phyloP scores from a whole-genome alignment of 2,888 invertebrate species.

The Peribatodes rhomboidaria region DNA sequence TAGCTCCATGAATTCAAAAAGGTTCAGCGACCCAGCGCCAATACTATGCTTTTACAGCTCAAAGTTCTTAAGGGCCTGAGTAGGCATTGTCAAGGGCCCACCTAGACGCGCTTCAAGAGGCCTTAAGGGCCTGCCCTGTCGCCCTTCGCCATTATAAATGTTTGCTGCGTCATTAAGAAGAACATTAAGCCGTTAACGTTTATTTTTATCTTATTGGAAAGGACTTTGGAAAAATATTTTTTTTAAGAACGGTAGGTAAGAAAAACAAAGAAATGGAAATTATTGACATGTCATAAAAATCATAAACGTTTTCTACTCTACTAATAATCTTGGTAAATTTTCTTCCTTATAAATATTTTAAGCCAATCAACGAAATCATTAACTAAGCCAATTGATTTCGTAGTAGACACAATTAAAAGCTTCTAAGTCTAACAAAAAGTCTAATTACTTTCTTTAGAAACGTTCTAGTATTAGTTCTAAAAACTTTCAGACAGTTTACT shows the following conservation, averaged over 20 bases:
- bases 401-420: no score
- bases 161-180: slow-evolving; percentile 36
- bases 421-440: no score
- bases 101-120: slow-evolving; percentile 62
- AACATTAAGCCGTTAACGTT: slow-evolving; percentile 24
- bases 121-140: slow-evolving; percentile 59
- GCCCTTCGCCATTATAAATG: slow-evolving; percentile 58
- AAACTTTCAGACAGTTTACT: no score
- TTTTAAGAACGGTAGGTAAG: background rate
- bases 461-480: no score
- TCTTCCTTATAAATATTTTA: no score
- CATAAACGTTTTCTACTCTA: no score
- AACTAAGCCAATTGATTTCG: no score
- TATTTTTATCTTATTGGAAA: slow-evolving; percentile 33
- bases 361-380: no score
- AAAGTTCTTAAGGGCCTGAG: slow-evolving; percentile 54
- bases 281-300: no score
- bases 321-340: no score
- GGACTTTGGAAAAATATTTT: background rate
- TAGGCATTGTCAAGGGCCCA: slow-evolving; percentile 64
- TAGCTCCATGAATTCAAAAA: slow-evolving; percentile 16
- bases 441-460: background rate
- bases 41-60: slow-evolving; percentile 54
- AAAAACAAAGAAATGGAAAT: no score
- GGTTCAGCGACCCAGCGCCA: slow-evolving; percentile 59